Conservation (phyloP, 2,113 vertebrate genomes). For the Oplegnathus fasciatus region DNA sequence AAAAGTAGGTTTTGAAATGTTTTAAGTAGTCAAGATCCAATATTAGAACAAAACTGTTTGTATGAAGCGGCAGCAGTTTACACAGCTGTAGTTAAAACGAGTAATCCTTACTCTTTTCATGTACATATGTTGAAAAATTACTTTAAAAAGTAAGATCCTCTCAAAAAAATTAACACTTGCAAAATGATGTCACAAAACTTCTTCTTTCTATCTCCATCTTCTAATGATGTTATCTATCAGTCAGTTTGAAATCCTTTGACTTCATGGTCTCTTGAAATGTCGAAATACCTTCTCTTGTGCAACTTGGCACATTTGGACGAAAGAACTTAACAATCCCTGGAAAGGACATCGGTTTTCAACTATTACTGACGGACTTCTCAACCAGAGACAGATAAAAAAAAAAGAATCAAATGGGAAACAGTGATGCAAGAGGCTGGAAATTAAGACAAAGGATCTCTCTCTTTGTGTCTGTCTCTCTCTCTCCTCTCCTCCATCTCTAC, state of each 20-base stretch:
- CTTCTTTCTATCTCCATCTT: not conserved
- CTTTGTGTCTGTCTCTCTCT: not conserved
- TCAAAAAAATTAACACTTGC: no score
- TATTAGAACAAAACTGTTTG: not conserved
- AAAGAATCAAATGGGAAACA: not conserved
- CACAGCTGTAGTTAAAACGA: no score
- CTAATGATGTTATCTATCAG: not conserved
- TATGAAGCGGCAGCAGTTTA: not conserved
- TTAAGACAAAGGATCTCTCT: constrained; percentile 16
- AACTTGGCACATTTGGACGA: not conserved
- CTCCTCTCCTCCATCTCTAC: not conserved
- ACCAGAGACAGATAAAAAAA: not conserved
- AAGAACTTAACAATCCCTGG: not conserved
- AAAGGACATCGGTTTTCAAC: constrained; percentile 22
- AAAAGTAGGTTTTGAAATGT: not conserved
- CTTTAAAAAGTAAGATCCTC: no score
- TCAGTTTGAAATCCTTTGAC: no score
- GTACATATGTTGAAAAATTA: no score
- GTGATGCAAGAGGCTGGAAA: constrained; percentile 70
- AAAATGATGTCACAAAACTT: not conserved
- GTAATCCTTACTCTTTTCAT: no score
- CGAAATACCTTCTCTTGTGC: not conserved
- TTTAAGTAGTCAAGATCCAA: not conserved
- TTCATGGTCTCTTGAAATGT: not conserved
- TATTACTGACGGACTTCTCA: not conserved